Conservation (phyloP, 2,797 vertebrate genomes). For the Thamnophis elegans region DNA sequence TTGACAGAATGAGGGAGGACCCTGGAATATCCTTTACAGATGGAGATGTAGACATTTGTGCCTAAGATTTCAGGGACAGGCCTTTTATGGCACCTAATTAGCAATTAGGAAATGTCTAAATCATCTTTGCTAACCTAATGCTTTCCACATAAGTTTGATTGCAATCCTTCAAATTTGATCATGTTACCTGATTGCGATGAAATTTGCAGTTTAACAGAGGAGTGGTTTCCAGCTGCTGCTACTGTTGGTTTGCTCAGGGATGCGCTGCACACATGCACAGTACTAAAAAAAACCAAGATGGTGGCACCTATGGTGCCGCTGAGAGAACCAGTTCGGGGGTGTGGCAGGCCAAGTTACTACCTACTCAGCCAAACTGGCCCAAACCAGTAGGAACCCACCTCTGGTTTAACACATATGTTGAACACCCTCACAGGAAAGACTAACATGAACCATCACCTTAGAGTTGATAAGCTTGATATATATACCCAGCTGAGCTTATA, state of each 20-base stretch:
- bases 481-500: slow-evolving; percentile 20
- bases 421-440: neutral
- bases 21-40: neutral
- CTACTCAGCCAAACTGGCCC: too few species aligned
- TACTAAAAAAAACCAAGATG: too few species aligned
- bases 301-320: too few species aligned
- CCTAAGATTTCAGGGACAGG: neutral
- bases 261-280: too few species aligned
- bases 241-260: too few species aligned
- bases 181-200: neutral
- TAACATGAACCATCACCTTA: slow-evolving; percentile 19
- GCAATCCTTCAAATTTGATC: neutral
- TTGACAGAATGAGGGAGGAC: neutral
- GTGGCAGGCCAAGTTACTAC: too few species aligned
- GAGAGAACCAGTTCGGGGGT: too few species aligned
- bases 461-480: neutral
- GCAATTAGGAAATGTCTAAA: neutral
- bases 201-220: neutral
- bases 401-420: neutral
- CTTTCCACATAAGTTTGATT: neutral
- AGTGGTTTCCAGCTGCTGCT: too few species aligned
- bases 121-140: neutral
- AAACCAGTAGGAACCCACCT: too few species aligned
- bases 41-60: neutral
- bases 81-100: neutral